Conservation (phyloP, 2,888 invertebrate species). For the Chloroclystis v-ata region DNA sequence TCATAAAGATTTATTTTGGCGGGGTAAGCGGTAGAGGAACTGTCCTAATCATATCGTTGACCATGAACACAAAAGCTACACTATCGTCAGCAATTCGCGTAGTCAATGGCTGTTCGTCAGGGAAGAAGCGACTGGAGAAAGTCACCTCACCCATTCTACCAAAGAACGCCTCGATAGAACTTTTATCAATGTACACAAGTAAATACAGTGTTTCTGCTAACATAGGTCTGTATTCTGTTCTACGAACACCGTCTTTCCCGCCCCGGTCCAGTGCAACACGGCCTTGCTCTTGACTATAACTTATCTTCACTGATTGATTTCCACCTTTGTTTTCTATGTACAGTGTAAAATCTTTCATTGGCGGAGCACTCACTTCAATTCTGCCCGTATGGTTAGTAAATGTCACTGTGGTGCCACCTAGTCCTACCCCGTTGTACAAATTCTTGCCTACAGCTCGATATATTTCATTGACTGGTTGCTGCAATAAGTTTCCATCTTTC, state of each 20-base stretch:
- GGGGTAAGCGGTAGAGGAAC: conserved; percentile 15
- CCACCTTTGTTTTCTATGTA: conserved; percentile 38
- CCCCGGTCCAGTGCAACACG: conserved; percentile 53
- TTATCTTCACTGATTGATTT: conserved; percentile 37
- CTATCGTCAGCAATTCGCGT: conserved; percentile 33
- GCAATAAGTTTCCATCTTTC: conserved; percentile 40
- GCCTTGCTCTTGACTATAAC: conserved; percentile 38
- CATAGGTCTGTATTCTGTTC: conserved; percentile 52
- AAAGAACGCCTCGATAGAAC: conserved; percentile 55
- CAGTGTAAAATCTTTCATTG: conserved; percentile 35
- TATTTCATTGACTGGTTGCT: conserved; percentile 48
- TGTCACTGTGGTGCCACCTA: conserved; percentile 23
- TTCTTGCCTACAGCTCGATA: conserved; percentile 26
- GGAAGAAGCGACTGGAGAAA: conserved; percentile 56
- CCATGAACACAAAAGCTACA: conserved; percentile 26
- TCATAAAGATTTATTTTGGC: too few relatives aligned
- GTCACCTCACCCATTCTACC: conserved; percentile 55
- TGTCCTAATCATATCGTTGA: conserved; percentile 40
- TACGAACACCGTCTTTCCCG: conserved; percentile 50
- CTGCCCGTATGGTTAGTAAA: conserved; percentile 49
- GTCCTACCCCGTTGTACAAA: conserved; percentile 35
- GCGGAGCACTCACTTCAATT: conserved; percentile 38
- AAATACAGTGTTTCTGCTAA: conserved; percentile 27
- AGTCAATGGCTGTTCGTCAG: conserved; percentile 29
- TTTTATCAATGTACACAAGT: conserved; percentile 50